phyloP scores from a whole-genome alignment of 2,797 vertebrate species.

The Leptatherina wallacei region DNA sequence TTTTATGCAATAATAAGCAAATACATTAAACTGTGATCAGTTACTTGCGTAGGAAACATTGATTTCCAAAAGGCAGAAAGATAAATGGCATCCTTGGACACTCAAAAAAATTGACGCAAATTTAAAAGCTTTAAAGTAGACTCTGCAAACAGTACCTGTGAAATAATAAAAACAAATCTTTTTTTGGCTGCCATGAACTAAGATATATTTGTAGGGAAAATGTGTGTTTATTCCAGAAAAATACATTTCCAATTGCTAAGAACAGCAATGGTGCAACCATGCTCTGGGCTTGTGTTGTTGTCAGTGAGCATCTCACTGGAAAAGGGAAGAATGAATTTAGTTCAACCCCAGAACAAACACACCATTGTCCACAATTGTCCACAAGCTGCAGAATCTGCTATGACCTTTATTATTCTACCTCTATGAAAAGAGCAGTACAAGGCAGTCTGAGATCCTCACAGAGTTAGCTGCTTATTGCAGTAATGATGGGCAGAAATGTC shows the following conservation, averaged over 20 bases:
- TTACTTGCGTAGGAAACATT: background rate
- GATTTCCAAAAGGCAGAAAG: background rate
- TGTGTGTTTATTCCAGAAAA: background rate
- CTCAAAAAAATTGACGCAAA: background rate
- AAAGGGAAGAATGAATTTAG: background rate
- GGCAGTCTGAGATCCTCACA: background rate
- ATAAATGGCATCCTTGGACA: background rate
- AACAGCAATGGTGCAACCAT: background rate
- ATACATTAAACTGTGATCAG: background rate
- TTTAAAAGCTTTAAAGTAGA: background rate
- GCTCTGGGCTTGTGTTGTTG: background rate
- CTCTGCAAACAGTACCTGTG: background rate
- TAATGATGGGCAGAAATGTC: background rate
- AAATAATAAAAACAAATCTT: background rate
- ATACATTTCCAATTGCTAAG: background rate
- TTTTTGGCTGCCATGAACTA: background rate
- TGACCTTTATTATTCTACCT: background rate
- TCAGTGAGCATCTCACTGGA: background rate
- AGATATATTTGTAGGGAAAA: background rate
- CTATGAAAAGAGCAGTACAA: background rate
- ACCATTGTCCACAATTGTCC: background rate
- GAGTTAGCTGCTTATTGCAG: background rate
- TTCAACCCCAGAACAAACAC: background rate
- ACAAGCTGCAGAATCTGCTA: background rate
- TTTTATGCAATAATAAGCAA: background rate